phyloP scores from a whole-genome alignment of 1,140 invertebrate genomes.

The Armadillidium nasatum region DNA sequence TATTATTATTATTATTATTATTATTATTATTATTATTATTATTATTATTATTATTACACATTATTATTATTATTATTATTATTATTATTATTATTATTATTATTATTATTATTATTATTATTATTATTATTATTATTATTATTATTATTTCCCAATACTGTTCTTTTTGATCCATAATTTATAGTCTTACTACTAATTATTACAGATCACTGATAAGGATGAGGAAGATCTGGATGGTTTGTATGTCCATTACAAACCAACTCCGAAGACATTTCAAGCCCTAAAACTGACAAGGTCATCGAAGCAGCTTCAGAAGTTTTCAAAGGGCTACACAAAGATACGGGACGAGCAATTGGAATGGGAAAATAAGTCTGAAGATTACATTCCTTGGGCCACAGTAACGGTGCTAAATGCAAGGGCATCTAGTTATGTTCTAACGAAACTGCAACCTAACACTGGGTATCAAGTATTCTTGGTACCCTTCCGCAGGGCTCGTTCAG shows the following conservation, averaged over 20 bases:
- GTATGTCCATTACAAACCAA: constrained; percentile 24
- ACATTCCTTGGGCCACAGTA: constrained; percentile 47
- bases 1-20: constrained; percentile 16
- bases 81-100: constrained; percentile 7
- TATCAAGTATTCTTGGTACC: constrained; percentile 56
- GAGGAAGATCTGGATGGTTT: constrained; percentile 22
- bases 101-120: constrained; percentile 17
- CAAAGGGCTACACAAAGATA: not conserved
- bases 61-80: constrained; percentile 2
- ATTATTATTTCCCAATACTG: too few relatives aligned
- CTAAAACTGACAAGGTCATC: not conserved
- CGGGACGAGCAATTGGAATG: not conserved
- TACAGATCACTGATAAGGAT: constrained; percentile 24
- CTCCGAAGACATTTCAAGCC: not conserved
- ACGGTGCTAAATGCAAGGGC: constrained; percentile 51
- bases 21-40: constrained; percentile 16
- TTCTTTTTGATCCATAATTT: not conserved
- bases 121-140: constrained; percentile 16
- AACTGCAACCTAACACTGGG: constrained; percentile 53
- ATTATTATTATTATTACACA: not conserved
- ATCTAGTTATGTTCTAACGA: constrained; percentile 51
- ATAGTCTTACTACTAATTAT: not conserved
- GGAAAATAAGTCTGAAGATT: not conserved
- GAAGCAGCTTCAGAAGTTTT: not conserved
- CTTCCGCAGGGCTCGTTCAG: constrained; percentile 52